phyloP scores from a whole-genome alignment of 2,113 vertebrate genomes.

The Cairina moschata region DNA sequence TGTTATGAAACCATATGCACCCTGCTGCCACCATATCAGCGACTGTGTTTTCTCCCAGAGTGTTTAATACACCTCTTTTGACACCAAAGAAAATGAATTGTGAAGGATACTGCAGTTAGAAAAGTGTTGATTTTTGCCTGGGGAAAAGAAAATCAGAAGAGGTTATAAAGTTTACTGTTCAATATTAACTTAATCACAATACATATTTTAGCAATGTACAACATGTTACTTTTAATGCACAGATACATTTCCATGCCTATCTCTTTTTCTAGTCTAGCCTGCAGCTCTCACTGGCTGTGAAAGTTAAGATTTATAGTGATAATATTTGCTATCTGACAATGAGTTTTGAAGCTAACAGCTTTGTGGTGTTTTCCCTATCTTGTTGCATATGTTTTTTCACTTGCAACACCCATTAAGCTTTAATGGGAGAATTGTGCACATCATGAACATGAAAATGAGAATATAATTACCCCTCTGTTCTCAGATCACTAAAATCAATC shows the following conservation, averaged over 20 bases:
- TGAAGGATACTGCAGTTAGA: not conserved
- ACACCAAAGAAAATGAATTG: constrained; percentile 12
- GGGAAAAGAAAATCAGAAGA: constrained; percentile 51
- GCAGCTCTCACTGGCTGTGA: constrained; percentile 5
- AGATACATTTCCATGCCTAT: not conserved
- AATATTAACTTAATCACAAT: constrained; percentile 57
- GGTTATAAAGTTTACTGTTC: constrained; percentile 24
- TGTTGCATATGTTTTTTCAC: constrained; percentile 47
- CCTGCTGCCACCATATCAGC: constrained; percentile 18
- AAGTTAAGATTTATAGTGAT: constrained; percentile 40
- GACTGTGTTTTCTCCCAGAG: not conserved
- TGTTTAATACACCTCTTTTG: constrained; percentile 43
- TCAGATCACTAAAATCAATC: constrained; percentile 62
- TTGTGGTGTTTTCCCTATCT: constrained; percentile 33
- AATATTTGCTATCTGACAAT: constrained; percentile 63
- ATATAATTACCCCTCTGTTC: constrained; percentile 65
- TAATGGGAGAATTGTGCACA: constrained; percentile 59
- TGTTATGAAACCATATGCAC: constrained; percentile 24
- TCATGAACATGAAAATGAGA: constrained; percentile 61
- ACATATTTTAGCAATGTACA: constrained; percentile 36
- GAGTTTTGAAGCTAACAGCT: constrained; percentile 42
- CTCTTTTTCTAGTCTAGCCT: constrained; percentile 40
- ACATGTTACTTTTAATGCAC: constrained; percentile 9
- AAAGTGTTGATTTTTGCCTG: constrained; percentile 49
- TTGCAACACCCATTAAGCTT: constrained; percentile 52